Conservation (phyloP, 2,113 vertebrate species). For the Glaucidium brasilianum region DNA sequence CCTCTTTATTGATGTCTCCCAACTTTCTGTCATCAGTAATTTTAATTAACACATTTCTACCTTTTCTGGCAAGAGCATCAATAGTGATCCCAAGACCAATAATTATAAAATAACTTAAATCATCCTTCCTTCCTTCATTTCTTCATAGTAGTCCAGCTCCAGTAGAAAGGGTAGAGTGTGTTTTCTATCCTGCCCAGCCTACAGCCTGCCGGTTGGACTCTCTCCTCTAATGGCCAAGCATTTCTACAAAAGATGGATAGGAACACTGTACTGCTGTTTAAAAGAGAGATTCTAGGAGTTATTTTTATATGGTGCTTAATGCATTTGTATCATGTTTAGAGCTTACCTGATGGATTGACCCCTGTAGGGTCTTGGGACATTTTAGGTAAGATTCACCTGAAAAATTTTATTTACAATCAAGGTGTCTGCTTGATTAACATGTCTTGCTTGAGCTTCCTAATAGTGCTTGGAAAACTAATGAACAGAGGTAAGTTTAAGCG, state of each 20-base stretch:
- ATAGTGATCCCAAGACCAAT: neutral
- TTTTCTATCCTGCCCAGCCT: neutral
- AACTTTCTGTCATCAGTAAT: constrained; percentile 9
- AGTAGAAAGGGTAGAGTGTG: neutral
- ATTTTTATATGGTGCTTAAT: neutral
- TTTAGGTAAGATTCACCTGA: neutral
- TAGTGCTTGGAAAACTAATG: neutral
- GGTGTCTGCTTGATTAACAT: neutral
- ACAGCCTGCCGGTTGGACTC: neutral
- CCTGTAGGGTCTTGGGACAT: neutral
- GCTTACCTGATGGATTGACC: neutral
- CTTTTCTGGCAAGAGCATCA: constrained; percentile 7
- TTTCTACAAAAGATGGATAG: neutral
- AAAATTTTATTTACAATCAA: neutral
- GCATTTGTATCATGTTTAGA: neutral
- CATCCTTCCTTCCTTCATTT: neutral
- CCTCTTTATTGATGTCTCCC: neutral
- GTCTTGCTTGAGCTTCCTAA: neutral
- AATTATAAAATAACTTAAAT: neutral
- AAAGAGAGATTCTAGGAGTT: neutral
- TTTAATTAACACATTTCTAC: neutral
- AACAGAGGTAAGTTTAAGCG: neutral
- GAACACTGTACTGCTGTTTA: neutral
- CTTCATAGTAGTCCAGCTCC: neutral
- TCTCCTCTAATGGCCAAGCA: neutral